These are phyloP conservation scores for Anthrax anthrax DNA, from an alignment of 2,888 invertebrate genomes.

Conservation along the genomic window DNA sequence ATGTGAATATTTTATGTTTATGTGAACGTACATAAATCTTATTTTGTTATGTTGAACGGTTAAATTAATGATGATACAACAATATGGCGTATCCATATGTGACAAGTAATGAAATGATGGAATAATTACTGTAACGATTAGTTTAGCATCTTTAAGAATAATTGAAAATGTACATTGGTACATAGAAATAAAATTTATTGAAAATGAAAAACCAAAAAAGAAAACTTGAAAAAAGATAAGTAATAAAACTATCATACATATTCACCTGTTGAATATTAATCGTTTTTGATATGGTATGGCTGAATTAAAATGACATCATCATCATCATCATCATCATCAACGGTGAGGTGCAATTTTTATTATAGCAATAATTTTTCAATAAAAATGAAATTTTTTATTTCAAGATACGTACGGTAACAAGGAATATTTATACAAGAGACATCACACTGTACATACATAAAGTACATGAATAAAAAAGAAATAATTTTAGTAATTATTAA, in stretches of 20 bases:
- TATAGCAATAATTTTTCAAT: no score
- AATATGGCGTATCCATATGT: conserved; percentile 2
- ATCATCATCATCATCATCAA: no score
- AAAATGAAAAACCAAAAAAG: neutral
- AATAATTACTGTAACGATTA: conserved; percentile 3
- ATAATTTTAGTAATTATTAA: no score
- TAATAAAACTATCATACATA: neutral
- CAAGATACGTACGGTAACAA: no score
- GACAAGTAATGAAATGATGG: neutral
- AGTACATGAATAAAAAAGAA: no score
- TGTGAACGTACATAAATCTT: neutral
- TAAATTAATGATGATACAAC: conserved; percentile 4
- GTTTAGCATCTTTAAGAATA: neutral
- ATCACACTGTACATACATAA: no score
- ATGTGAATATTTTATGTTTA: no score
- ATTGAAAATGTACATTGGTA: neutral
- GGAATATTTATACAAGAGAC: no score
- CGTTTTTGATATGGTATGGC: neutral
- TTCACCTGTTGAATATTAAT: neutral
- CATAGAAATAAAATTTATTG: no score
- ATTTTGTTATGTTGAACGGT: neutral
- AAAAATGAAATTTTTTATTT: no score
- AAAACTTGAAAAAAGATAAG: neutral
- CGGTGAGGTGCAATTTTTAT: no score
- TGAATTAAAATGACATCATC: no score